Conservation (phyloP, 2,797 vertebrate genomes). For the Potorous gilbertii region DNA sequence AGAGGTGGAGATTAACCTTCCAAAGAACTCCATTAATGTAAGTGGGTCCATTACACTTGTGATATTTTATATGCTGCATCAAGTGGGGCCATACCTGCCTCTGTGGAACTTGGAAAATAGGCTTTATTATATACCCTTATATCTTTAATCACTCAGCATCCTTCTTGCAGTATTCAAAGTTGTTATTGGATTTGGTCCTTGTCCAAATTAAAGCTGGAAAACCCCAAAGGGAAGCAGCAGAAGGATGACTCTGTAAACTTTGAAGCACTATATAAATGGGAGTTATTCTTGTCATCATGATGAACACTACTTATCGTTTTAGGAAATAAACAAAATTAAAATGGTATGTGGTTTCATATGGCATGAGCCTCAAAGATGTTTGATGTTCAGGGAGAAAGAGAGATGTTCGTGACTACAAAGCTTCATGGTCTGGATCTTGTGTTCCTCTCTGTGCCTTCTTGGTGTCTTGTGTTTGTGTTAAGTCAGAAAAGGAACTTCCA, state of each 20-base stretch:
- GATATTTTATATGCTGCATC: not conserved
- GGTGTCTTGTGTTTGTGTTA: not conserved
- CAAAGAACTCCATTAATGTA: not conserved
- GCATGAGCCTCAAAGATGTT: slow-evolving; percentile 6
- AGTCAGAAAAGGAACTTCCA: not conserved
- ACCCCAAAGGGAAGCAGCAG: not conserved
- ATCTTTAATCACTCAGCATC: not conserved
- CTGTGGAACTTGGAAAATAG: not conserved
- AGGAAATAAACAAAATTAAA: slow-evolving; percentile 9
- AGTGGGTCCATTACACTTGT: not conserved
- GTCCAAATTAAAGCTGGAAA: not conserved
- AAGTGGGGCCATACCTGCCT: not conserved
- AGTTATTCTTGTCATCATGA: not conserved
- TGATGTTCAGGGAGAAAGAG: not conserved
- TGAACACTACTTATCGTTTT: not conserved
- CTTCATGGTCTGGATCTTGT: not conserved
- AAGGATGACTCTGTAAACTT: not conserved
- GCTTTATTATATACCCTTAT: not conserved
- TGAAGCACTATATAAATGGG: slow-evolving; percentile 1
- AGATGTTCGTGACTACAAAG: not conserved
- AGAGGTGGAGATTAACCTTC: not conserved
- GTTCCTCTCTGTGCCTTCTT: not conserved
- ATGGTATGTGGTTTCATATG: slow-evolving; percentile 5
- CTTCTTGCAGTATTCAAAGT: not conserved
- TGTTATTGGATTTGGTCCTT: not conserved